Evolutionary conservation across 2,113 vertebrate species (phyloP).

Genomic region (Balaeniceps rex): DNA sequence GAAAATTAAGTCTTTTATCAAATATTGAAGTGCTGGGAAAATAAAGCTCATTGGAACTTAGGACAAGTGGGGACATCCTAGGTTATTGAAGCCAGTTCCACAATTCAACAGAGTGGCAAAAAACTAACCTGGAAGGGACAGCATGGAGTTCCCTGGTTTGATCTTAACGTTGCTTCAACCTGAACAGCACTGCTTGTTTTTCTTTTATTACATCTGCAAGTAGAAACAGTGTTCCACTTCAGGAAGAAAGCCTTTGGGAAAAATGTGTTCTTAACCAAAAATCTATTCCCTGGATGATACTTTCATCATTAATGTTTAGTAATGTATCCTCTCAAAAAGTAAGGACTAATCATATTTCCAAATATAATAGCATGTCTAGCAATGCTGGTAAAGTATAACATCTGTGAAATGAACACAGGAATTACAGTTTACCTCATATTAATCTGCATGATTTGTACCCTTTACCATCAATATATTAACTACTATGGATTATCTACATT

Average conservation of each 20-base stretch:
- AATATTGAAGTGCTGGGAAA: background rate
- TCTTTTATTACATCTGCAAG: background rate
- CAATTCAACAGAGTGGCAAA: background rate
- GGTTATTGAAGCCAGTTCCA: background rate
- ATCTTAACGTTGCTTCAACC: background rate
- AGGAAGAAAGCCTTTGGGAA: background rate
- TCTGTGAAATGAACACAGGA: background rate
- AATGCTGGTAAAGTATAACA: background rate
- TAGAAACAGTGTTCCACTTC: background rate
- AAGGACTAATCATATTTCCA: background rate
- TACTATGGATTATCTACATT: background rate
- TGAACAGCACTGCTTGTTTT: background rate
- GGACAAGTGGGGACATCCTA: background rate
- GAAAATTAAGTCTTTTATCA: background rate
- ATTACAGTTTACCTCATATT: background rate
- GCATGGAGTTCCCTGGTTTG: background rate
- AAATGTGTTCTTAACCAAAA: background rate
- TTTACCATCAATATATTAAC: background rate
- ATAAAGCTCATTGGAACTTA: background rate
- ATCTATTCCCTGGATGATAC: background rate
- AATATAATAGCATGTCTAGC: background rate
- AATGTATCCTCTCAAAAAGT: background rate
- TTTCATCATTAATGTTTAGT: background rate
- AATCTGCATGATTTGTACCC: background rate
- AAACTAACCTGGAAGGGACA: background rate